These are phyloP conservation scores for Cranoglanis bouderius DNA, from an alignment of 2,113 vertebrate genomes.

Conservation along the genomic window DNA sequence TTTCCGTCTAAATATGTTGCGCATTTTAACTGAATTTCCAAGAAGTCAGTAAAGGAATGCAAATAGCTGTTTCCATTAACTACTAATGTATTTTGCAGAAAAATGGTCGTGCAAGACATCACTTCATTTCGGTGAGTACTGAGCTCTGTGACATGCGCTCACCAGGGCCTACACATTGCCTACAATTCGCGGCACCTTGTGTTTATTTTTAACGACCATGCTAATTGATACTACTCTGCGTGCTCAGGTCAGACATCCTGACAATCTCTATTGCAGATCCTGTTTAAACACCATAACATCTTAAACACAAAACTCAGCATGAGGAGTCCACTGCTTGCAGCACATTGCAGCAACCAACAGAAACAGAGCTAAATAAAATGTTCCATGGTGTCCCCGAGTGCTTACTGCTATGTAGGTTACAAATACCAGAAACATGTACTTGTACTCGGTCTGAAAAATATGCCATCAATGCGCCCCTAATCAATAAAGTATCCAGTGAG, in stretches of 20 bases:
- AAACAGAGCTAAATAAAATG: neutral
- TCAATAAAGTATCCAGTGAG: neutral
- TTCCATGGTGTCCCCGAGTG: neutral
- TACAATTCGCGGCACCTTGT: neutral
- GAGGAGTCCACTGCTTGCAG: neutral
- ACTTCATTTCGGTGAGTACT: neutral
- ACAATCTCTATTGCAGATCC: neutral
- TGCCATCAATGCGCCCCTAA: neutral
- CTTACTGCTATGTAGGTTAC: neutral
- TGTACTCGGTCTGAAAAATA: neutral
- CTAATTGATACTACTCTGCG: neutral
- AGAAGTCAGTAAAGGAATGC: neutral
- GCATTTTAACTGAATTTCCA: neutral
- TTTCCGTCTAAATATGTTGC: neutral
- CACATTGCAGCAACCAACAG: neutral
- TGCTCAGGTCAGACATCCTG: neutral
- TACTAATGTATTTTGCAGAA: neutral
- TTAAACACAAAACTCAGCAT: neutral
- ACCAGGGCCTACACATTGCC: neutral
- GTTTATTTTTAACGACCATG: neutral
- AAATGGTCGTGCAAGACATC: neutral
- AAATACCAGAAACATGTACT: neutral
- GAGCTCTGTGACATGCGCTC: neutral
- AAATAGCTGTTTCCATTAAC: neutral
- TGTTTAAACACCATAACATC: no score